Evolutionary conservation across 2,888 invertebrate genomes (phyloP), one percentile per base, ranked within the genome.

Genomic region (Melanchra persicariae): DNA sequence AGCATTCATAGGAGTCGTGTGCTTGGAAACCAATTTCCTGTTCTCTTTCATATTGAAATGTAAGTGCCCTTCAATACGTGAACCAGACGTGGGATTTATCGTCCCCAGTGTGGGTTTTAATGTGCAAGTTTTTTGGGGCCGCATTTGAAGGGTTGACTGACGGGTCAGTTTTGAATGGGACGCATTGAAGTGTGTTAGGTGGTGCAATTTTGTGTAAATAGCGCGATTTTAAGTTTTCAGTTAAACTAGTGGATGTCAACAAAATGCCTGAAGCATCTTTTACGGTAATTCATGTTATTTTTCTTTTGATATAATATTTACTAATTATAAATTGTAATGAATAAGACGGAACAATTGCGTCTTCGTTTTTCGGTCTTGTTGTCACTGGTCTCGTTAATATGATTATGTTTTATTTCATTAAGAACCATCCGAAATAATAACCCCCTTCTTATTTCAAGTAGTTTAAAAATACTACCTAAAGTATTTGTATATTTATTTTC

Each of bases 1-100:
- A 92, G 90, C 90, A 90, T 93, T 92, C 91, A 91, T 88, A 87
- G 87, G 86, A 90, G 88, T 89, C 89, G 89, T 90, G 91, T 91
- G 93, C 94, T 94, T 93, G 89, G 92, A 90, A 94, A 94, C 93
- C 95, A 95, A 95, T 95, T 95, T 95, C 95, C 95, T 89, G 92
- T 91, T 89, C 92, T 79, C 91, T 94, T 95, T 94, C 91, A 93
- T 93, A 95, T 95, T 94, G 94, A 92, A 95, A 94, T 94, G 91
- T 93, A 91, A 94, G 93, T 93, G 87, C 91, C 88, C 90, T 91
- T 90, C 88, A 85, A 83, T 87, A 89, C 87, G 88, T 88, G 87
- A 82, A 86, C 80, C 83, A 83, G 83, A 79, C 76, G 81, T 74
- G 77, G 84, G 83, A 88, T 90, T 90, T 88, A 89, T 87, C 84